These are phyloP conservation scores for Leucoptera coffeella DNA, from an alignment of 2,888 invertebrate genomes.

Conservation along the genomic window DNA sequence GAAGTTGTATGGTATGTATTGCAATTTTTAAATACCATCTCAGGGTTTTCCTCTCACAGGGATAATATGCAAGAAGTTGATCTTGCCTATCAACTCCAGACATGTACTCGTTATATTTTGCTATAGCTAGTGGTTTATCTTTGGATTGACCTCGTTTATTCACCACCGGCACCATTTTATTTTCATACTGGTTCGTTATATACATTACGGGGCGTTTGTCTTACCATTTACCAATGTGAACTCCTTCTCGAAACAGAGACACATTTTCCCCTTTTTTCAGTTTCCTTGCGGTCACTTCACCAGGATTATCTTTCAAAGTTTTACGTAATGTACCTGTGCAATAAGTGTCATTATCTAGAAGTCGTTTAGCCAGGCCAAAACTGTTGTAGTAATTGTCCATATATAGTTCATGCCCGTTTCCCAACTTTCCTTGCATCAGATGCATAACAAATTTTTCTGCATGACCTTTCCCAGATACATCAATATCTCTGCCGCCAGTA, in stretches of 20 bases:
- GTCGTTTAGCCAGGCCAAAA: not conserved
- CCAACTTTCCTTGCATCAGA: slow-evolving; percentile 2
- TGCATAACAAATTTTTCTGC: too few relatives aligned
- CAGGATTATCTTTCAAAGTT: too few relatives aligned
- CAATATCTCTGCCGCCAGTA: not conserved
- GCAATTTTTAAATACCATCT: too few relatives aligned
- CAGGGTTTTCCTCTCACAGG: not conserved
- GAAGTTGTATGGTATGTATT: too few relatives aligned
- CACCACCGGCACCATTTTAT: slow-evolving; percentile 1
- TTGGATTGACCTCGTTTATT: too few relatives aligned
- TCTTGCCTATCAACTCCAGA: not conserved
- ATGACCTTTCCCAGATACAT: not conserved
- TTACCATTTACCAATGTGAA: not conserved
- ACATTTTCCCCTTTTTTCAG: too few relatives aligned
- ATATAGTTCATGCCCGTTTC: slow-evolving; percentile 1
- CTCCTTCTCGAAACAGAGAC: too few relatives aligned
- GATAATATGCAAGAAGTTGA: not conserved
- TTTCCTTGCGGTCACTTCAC: too few relatives aligned
- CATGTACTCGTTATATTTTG: not conserved
- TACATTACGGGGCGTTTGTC: slow-evolving; percentile 1
- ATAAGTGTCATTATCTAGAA: slow-evolving; percentile 1
- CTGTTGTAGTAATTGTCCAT: slow-evolving; percentile 1
- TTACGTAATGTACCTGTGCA: slow-evolving; percentile 1
- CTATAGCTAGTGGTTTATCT: not conserved
- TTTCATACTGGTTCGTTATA: slow-evolving; percentile 1